phyloP scores from a whole-genome alignment of 2,797 vertebrate species.

The Moxostoma hubbsi region DNA sequence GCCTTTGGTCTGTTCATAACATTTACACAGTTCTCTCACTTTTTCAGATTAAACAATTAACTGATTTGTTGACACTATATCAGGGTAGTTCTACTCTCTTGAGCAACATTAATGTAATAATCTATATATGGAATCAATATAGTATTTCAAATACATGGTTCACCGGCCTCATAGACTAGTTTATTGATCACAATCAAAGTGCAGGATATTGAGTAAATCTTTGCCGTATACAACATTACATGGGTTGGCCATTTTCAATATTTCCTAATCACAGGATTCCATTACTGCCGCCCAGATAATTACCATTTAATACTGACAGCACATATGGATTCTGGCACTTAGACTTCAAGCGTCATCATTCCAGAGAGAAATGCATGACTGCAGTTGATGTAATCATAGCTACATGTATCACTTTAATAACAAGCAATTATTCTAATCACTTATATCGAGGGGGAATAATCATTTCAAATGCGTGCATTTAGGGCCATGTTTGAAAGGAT shows the following conservation, averaged over 20 bases:
- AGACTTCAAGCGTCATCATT: not conserved
- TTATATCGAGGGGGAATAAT: constrained; percentile 1
- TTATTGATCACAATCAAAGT: constrained; percentile 25
- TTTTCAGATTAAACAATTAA: not conserved
- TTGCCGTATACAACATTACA: not conserved
- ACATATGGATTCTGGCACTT: not conserved
- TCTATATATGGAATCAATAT: constrained; percentile 31
- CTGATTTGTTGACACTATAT: not conserved
- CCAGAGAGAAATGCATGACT: not conserved
- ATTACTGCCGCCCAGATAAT: not conserved
- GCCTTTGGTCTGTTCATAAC: not conserved
- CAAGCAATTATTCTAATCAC: not conserved
- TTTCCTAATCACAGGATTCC: not conserved
- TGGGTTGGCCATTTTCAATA: not conserved
- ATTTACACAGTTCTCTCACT: constrained; percentile 6
- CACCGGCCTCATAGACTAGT: not conserved
- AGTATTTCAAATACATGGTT: not conserved
- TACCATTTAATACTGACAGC: not conserved
- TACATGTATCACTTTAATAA: constrained; percentile 2
- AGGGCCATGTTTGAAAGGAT: not conserved
- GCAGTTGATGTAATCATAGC: not conserved
- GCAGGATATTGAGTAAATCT: constrained; percentile 27
- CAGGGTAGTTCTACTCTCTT: not conserved
- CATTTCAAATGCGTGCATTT: not conserved
- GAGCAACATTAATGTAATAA: constrained; percentile 1